Evolutionary conservation across 2,888 invertebrate genomes (phyloP).

Genomic region (Athripsodes cinereus): DNA sequence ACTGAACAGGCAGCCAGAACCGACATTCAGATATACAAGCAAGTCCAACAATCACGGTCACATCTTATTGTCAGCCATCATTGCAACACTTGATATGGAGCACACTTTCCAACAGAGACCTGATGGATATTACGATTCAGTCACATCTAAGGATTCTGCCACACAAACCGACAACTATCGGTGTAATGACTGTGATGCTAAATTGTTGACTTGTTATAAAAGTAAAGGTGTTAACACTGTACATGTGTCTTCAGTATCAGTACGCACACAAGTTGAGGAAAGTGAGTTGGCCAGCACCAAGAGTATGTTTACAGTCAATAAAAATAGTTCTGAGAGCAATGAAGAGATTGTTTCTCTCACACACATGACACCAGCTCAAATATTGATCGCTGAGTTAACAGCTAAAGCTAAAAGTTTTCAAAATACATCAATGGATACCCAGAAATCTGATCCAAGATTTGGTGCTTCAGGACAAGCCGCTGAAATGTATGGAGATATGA

Average conservation of each 20-base stretch:
- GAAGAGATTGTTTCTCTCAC: constrained; percentile 20
- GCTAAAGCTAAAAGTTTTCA: constrained; percentile 18
- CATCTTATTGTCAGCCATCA: constrained; percentile 5
- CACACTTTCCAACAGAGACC: not conserved
- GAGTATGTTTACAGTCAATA: constrained; percentile 11
- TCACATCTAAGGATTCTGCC: not conserved
- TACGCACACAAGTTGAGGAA: constrained; percentile 17
- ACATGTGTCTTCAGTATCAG: not conserved
- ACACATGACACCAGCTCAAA: constrained; percentile 25
- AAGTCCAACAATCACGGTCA: not conserved
- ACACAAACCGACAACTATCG: constrained; percentile 12
- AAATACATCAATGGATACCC: not conserved
- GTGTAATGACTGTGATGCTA: constrained; percentile 8
- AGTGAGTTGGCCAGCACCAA: constrained; percentile 15
- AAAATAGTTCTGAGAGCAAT: not conserved
- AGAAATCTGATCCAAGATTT: too few relatives aligned
- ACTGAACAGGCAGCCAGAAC: not conserved
- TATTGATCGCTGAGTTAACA: constrained; percentile 18
- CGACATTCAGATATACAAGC: constrained; percentile 3
- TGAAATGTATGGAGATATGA: too few relatives aligned
- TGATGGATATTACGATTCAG: not conserved
- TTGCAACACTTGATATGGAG: constrained; percentile 10
- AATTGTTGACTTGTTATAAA: not conserved
- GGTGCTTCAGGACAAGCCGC: too few relatives aligned
- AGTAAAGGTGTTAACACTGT: constrained; percentile 6